phyloP scores from a whole-genome alignment of 1,140 invertebrate genomes.

The Palaemon carinicauda region DNA sequence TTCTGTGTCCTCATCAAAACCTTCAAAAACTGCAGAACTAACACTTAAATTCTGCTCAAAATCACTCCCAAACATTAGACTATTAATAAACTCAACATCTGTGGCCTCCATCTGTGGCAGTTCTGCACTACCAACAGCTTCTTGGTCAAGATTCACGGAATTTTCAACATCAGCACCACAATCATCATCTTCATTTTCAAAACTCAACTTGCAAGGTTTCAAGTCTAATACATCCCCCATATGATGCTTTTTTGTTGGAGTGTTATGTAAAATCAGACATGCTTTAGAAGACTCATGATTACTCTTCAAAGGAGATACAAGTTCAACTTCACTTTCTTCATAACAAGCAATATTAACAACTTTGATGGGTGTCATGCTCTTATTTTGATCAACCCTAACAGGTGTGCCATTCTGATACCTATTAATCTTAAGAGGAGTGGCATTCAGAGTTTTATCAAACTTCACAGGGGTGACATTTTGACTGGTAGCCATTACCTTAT shows the following conservation, averaged over 20 bases:
- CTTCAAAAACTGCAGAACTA: not conserved
- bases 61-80: conserved; percentile 29
- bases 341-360: not conserved
- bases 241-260: not conserved
- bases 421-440: no score
- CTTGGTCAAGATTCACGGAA: not conserved
- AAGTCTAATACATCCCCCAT: not conserved
- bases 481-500: no score
- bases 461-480: no score
- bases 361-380: not conserved
- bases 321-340: conserved; percentile 37
- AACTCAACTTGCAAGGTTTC: not conserved
- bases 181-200: not conserved
- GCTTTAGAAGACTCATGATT: not conserved
- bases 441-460: no score
- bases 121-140: not conserved
- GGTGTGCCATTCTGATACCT: not conserved
- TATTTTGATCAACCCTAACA: not conserved
- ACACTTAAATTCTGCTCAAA: not conserved
- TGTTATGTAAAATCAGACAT: not conserved
- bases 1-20: no score
- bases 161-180: not conserved
- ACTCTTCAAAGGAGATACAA: conserved; percentile 27
- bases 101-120: conserved; percentile 17
- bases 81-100: conserved; percentile 27